These are phyloP conservation scores for Rhizoglyphus robini DNA, from an alignment of 1,140 invertebrate genomes.

Conservation along the genomic window DNA sequence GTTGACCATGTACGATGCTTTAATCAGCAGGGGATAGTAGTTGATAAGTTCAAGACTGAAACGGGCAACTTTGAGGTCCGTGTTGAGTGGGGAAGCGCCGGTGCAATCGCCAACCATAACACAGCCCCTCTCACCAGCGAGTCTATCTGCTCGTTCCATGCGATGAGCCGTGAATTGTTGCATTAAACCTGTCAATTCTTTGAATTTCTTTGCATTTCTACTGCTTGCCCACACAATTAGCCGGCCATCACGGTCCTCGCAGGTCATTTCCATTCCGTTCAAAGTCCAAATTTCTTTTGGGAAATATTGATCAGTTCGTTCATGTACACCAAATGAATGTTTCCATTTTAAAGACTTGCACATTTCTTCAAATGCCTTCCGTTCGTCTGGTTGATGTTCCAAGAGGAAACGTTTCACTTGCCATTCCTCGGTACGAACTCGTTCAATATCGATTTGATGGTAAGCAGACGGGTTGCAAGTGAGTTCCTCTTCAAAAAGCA, in stretches of 20 bases:
- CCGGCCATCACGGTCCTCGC: neutral
- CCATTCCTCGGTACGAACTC: no score
- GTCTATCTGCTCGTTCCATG: conserved; percentile 3
- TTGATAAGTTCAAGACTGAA: neutral
- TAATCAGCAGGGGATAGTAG: neutral
- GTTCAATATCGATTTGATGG: conserved; percentile 3
- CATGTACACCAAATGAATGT: conserved; percentile 17
- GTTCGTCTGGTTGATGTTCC: neutral
- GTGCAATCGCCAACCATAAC: neutral
- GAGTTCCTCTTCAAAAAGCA: neutral
- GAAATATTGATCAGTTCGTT: no score
- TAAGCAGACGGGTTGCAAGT: neutral
- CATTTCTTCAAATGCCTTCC: neutral
- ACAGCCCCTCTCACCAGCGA: neutral
- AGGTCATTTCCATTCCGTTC: neutral
- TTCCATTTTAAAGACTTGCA: conserved; percentile 17
- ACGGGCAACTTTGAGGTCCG: neutral
- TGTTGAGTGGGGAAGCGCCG: neutral
- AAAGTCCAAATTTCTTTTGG: conserved; percentile 9
- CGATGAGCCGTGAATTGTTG: neutral
- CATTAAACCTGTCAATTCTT: neutral
- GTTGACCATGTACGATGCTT: neutral
- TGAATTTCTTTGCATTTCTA: neutral
- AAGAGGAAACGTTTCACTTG: no score
- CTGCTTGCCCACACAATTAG: neutral